Evolutionary conservation across 2,113 vertebrate species (phyloP), one percentile per base, ranked within the genome.

Genomic region (Symphodus melops): DNA sequence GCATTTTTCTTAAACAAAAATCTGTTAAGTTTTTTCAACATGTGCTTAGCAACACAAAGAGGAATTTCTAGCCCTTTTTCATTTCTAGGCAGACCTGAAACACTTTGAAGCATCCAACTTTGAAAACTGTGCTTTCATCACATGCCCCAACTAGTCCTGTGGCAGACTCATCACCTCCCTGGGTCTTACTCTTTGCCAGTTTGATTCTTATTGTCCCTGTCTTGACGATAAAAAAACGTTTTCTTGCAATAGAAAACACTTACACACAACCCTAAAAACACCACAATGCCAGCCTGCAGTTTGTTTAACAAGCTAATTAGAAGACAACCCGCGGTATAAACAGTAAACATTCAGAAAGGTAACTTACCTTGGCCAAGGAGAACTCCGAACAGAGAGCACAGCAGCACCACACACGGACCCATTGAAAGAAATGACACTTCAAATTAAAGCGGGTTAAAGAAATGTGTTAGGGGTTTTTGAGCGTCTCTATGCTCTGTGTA

Each of bases 341-440:
- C 6, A 12, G 42, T 33, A 44, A 17, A 33, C 33, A 13, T 3
- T 1, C 14, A 59, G 17, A 49, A 61, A 78, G 77, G 72, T 82
- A 57, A 81, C 93, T 92, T 92, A 95, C 94, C 93, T 92, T 94
- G 93, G 9, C 73, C 88, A 19, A 77, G 85, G 36, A 93, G 86
- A 49, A 82, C 49, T 75, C 90, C 93, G 81, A 86, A 68, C 59
- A 94, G 62, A 64, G 89, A 83, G 82, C 91, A 84, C 41, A 94
- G 83, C 53, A 94, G 73, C 55, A 89, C 21, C 4, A 74, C 76
- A 10, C 54, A 62, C 65, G 79, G 84, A 88, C 58, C 92, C 94
- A 95, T 95, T 81, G 75, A 62, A 54, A 39, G 54, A 76, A 41
- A 19, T 46, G 33, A 46, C 28, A 33, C 25, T 49, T 0, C 46